phyloP scores from a whole-genome alignment of 1,140 invertebrate species.

The Lineus longissimus region DNA sequence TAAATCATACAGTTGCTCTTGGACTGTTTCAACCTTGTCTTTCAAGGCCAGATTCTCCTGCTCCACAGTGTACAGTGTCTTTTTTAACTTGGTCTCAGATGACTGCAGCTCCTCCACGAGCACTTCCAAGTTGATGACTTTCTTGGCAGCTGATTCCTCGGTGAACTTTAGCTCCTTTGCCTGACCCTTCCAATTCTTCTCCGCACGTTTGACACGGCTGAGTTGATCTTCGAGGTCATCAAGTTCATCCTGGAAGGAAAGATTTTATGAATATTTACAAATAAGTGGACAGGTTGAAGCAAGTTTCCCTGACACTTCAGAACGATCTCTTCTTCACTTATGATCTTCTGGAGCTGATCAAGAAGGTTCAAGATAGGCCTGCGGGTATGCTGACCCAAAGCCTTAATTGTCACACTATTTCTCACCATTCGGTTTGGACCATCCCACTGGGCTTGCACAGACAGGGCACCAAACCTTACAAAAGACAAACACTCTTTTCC shows the following conservation, averaged over 20 bases:
- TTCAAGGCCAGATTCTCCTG: conserved; percentile 33
- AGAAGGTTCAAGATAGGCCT: too few relatives aligned
- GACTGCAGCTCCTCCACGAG: conserved; percentile 39
- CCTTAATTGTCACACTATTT: too few relatives aligned
- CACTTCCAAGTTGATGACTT: conserved; percentile 34
- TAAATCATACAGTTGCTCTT: conserved; percentile 35
- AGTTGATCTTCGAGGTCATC: conserved; percentile 37
- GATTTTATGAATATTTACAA: too few relatives aligned
- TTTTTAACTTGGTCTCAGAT: conserved; percentile 33
- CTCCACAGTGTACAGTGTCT: conserved; percentile 34
- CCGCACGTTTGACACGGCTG: not conserved
- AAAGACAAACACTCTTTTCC: too few relatives aligned
- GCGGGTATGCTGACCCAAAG: too few relatives aligned
- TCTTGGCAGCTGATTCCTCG: conserved; percentile 14
- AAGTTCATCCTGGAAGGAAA: conserved; percentile 26
- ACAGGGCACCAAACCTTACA: too few relatives aligned
- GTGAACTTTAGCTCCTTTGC: not conserved
- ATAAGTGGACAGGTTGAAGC: too few relatives aligned
- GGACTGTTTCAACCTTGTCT: conserved; percentile 36
- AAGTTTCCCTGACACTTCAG: too few relatives aligned
- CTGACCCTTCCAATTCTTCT: not conserved
- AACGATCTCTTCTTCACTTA: too few relatives aligned
- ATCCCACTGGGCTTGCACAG: too few relatives aligned
- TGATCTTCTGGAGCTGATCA: too few relatives aligned
- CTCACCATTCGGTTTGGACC: too few relatives aligned